Evolutionary conservation across 2,888 invertebrate species (phyloP), one percentile per base, ranked within the genome.

Genomic region (Neria commutata): DNA sequence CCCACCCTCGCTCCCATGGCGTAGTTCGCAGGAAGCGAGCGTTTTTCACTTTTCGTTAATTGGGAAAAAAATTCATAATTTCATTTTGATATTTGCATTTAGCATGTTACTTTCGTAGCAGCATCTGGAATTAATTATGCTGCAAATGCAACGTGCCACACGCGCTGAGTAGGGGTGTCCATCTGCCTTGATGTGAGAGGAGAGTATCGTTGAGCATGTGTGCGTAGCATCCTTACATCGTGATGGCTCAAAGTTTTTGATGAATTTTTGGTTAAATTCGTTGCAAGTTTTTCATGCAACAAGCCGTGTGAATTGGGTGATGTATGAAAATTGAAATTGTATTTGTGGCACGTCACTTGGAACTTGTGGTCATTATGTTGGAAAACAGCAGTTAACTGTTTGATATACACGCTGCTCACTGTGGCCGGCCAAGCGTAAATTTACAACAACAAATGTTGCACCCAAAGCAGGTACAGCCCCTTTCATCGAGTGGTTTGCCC

Each of bases 361-460:
- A 29, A 29, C 11, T 29, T 29, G 29, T 8, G 11, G 11, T 29
- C 6, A 29, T 8, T 29, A 8, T 29, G 29, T 29, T 29, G 29
- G 5, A 29, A 29, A 29, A 29, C 11, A 29, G 29, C 11, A 29
- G 6, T 11, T 29, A 29, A 29, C n/a, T 37, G 37, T n/a, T 14
- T 14, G 37, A 14, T 37, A n/a, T n/a, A 37, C n/a, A 14, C 37
- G n/a, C n/a, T 37, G 37, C 37, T 37, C 3, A 14, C n/a, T n/a
- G n/a, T n/a, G 8, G 37, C 47, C 34, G 50, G 19, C 37, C 52
- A 23, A 53, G 46, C 53, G 48, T 47, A 53, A 58, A 58, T 48
- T 58, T 47, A 40, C 42, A 33, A 4, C 19, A 53, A 33, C 29
- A 29, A 29, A 37, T 5, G 5, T 29, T 29, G 37, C 37, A 37